Base-by-base conservation (phyloP, 2,113 vertebrate genomes). In the Loxodonta africana region DNA sequence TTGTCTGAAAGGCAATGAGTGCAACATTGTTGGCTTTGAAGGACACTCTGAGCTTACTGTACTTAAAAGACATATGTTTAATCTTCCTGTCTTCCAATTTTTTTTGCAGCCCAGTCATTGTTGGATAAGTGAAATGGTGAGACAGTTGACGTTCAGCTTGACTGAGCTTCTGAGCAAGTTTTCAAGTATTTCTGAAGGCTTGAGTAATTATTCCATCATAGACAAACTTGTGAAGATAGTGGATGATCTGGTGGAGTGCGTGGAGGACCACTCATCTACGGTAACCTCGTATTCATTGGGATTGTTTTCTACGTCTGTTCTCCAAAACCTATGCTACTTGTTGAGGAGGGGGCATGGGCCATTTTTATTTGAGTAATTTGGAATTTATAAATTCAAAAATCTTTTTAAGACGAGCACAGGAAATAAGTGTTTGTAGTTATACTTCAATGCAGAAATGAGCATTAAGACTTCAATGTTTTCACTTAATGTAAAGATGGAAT, bases 161-260 rank as follows among this genome's bases (percentile, higher is more conserved):
- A 98, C 97, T 97, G 98, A 95, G 93, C 99, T 99, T 95, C 98
- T 98, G 95, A 97, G 98, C 81, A 99, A 98, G 95, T 99, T 99
- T 98, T 98, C 98, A 87, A 97, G 95, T 91, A 97, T 98, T 95
- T 98, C 98, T 44, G 98, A 98, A 98, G 98, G 98, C 95, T 96
- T 99, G 97, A 99, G 98, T 96, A 99, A 99, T 96, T 99, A 99
- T 96, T 98, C 97, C 82, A 99, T 99, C 92, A 99, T 99, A 98
- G 98, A 98, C 98, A 99, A 99, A 96, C 99, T 99, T 97, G 98
- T 98, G 63, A 98, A 98, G 94, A 99, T 99, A 96, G 98, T 99
- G 85, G 98, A 98, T 96, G 99, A 99, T 94, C 97, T 99, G 86
- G 96, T 99, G 98, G 97, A 94, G 93, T 99, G 99, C 63, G 91